These are phyloP conservation scores for Zoanthus sansibaricus DNA, from an alignment of 92 coral and sea anemone genomes.

Conservation along the genomic window DNA sequence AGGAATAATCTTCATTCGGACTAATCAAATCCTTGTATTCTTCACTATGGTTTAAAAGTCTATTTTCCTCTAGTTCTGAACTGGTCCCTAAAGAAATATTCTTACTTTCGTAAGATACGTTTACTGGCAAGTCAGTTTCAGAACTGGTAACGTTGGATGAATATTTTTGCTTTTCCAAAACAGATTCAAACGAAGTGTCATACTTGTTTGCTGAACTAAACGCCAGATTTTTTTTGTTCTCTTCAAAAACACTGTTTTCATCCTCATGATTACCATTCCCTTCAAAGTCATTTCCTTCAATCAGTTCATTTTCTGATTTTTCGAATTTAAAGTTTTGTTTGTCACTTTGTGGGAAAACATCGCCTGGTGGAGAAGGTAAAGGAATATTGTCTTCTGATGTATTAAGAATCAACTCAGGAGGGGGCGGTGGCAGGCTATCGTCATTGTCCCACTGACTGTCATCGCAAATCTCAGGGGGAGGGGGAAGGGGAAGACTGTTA, in stretches of 20 bases:
- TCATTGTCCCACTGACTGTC: constrained; percentile 67
- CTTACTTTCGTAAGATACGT: background rate
- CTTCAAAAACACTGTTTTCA: background rate
- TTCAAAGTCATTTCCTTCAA: background rate
- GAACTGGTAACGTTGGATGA: background rate
- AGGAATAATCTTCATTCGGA: background rate
- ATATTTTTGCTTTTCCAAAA: constrained; percentile 13
- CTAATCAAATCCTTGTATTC: background rate
- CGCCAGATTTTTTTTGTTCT: constrained; percentile 30
- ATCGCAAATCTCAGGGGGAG: constrained; percentile 63
- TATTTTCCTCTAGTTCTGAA: background rate
- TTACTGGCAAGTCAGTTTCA: background rate
- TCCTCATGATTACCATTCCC: background rate
- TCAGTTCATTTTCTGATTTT: background rate
- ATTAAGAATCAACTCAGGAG: constrained; percentile 62
- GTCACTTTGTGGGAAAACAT: constrained; percentile 39
- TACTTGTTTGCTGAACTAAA: constrained; percentile 1
- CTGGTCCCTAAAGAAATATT: background rate
- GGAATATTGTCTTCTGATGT: constrained; percentile 83
- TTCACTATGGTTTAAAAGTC: background rate
- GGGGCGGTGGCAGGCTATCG: constrained; percentile 86
- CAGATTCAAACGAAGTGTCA: background rate
- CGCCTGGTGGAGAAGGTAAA: constrained; percentile 84
- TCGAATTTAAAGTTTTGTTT: constrained; percentile 18
- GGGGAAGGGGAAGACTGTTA: constrained; percentile 33